These are phyloP conservation scores for Ophion ellenae DNA, from an alignment of 2,888 invertebrate genomes.

Conservation along the genomic window DNA sequence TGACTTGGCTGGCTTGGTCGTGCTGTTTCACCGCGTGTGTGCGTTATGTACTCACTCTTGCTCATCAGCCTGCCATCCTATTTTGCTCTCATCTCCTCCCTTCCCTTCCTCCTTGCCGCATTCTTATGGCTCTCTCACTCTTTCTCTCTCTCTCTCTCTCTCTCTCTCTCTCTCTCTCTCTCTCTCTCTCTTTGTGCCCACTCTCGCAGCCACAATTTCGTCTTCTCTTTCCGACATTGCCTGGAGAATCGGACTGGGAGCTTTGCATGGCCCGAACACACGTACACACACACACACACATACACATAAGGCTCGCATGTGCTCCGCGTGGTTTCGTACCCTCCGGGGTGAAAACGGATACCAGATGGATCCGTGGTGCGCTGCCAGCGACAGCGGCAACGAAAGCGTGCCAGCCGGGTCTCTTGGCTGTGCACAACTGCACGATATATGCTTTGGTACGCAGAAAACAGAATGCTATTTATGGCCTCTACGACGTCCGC, in stretches of 20 bases:
- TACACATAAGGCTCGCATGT: slow-evolving; percentile 63
- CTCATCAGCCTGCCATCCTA: slow-evolving; percentile 24
- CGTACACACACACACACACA: neutral
- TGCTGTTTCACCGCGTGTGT: slow-evolving; percentile 23
- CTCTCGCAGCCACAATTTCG: slow-evolving; percentile 38
- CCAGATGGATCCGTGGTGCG: slow-evolving; percentile 60
- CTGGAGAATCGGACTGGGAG: slow-evolving; percentile 31
- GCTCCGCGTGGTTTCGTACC: slow-evolving; percentile 51
- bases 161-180: neutral
- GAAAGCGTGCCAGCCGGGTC: slow-evolving; percentile 31
- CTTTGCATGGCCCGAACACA: slow-evolving; percentile 11
- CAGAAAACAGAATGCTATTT: slow-evolving; percentile 62
- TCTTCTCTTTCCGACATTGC: slow-evolving; percentile 44
- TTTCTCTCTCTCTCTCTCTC: slow-evolving; percentile 6
- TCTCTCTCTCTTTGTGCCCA: neutral
- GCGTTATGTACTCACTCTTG: slow-evolving; percentile 36
- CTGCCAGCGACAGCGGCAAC: slow-evolving; percentile 20
- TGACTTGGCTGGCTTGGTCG: slow-evolving; percentile 67
- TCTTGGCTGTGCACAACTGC: neutral
- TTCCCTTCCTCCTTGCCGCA: too few species aligned
- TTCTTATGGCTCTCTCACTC: neutral
- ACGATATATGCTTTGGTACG: slow-evolving; percentile 15
- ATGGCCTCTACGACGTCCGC: slow-evolving; percentile 45
- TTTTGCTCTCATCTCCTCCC: neutral
- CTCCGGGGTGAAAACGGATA: slow-evolving; percentile 63